Base-by-base conservation (phyloP, 2,113 vertebrate genomes). In the Eonycteris spelaea region DNA sequence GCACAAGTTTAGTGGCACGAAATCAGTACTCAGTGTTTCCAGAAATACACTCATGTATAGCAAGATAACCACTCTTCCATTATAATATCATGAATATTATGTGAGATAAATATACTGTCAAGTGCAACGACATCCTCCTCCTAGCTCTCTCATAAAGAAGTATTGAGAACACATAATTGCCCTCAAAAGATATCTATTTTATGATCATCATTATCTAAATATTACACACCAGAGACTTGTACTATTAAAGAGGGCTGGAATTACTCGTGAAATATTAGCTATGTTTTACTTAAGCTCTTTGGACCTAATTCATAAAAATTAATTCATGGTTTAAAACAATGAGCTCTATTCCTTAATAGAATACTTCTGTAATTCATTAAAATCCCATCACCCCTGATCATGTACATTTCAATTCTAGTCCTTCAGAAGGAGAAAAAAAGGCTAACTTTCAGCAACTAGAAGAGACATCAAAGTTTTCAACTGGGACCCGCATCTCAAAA, bases 131-230 rank as follows among this genome's bases (percentile, higher is more conserved):
- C 96, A 97, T 77, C 75, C 96, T 97, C 70, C 83, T 98, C 80
- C 94, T 89, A 79, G 94, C 67, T 95, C 95, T 96, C 91, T 97
- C 68, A 78, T 95, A 97, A 98, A 97, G 97, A 96, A 84, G 86
- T 71, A 86, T 89, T 94, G 90, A 97, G 96, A 98, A 97, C 88
- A 95, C 33, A 55, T 98, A 98, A 98, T 97, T 98, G 95, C 93
- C 91, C 90, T 98, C 94, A 91, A 97, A 98, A 98, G 95, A 96
- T 96, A 95, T 97, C 97, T 98, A 92, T 94, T 98, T 98, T 98
- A 98, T 97, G 97, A 97, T 97, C 98, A 98, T 98, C 98, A 97
- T 98, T 98, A 98, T 95, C 97, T 98, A 98, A 98, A 98, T 98
- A 98, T 98, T 98, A 98, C 96, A 98, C 98, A 98, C 96, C 70